Percentiles rank a stretch among this genome's conserved stretches.
Conservation (phyloP, 2,113 vertebrate genomes). For the Circaetus cinerascens region DNA sequence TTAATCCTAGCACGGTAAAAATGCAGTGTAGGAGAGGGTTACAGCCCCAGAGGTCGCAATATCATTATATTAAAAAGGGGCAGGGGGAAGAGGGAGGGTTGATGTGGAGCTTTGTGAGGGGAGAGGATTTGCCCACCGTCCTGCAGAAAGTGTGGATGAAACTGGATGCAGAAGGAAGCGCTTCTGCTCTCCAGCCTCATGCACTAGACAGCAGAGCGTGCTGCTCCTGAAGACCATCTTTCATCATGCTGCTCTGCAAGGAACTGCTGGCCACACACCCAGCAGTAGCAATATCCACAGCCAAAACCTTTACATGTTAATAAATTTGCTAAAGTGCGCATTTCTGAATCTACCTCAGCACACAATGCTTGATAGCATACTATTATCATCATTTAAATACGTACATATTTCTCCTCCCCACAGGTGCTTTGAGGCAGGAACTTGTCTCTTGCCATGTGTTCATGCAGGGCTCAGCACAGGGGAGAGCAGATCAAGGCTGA, state of each 20-base stretch:
- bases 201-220: neutral
- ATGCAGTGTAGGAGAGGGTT: neutral
- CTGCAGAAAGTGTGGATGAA: neutral
- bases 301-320: neutral
- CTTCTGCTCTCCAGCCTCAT: neutral
- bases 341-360: neutral
- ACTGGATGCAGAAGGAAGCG: neutral
- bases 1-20: neutral
- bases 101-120: neutral
- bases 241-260: neutral
- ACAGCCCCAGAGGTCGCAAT: neutral
- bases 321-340: fast-evolving
- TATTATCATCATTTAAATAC: neutral
- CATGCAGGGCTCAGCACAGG: neutral
- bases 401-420: neutral
- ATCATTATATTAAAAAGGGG: neutral
- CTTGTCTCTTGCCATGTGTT: neutral
- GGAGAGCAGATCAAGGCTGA: neutral
- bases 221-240: neutral
- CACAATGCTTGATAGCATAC: fast-evolving
- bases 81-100: neutral
- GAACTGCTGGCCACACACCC: neutral
- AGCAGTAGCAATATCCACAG: neutral
- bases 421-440: neutral
- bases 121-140: neutral